Percentiles rank a stretch among this genome's conserved stretches.
Evolutionary conservation across 2,888 invertebrate species (phyloP).

Genomic region (Rotaria socialis): DNA sequence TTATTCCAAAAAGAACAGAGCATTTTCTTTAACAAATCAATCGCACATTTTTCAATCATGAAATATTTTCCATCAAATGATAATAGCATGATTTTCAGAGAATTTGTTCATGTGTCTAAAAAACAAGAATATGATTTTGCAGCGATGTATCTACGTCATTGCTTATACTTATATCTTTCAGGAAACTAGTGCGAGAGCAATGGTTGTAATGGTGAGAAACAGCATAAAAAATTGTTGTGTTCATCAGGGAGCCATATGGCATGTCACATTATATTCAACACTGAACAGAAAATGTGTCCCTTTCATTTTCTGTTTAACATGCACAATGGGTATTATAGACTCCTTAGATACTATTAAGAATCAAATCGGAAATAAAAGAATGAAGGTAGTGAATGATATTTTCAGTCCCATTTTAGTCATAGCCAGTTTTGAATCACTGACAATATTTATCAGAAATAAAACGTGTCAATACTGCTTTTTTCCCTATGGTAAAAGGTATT

Average conservation of each 20-base stretch:
- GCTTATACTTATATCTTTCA: not conserved
- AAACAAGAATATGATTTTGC: no score
- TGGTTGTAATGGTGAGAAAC: not conserved
- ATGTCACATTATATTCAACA: not conserved
- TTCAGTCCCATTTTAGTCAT: no score
- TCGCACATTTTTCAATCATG: no score
- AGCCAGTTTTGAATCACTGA: not conserved
- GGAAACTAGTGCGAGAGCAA: not conserved
- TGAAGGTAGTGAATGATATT: not conserved
- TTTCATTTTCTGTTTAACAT: not conserved
- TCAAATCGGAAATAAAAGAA: not conserved
- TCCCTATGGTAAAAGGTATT: no score
- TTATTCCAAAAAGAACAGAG: no score
- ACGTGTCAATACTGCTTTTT: no score
- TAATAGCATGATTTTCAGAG: no score
- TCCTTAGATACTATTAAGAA: not conserved
- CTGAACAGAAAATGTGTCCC: not conserved
- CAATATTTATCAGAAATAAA: not conserved
- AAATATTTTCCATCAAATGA: no score
- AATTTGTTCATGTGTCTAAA: no score
- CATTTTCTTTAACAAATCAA: no score
- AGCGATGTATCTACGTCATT: no score
- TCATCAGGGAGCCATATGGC: slow-evolving; percentile 2
- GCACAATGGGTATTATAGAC: not conserved
- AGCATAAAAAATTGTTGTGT: not conserved